These are phyloP conservation scores for Dufourea novaeangliae DNA, from an alignment of 1,140 invertebrate species.

Conservation along the genomic window DNA sequence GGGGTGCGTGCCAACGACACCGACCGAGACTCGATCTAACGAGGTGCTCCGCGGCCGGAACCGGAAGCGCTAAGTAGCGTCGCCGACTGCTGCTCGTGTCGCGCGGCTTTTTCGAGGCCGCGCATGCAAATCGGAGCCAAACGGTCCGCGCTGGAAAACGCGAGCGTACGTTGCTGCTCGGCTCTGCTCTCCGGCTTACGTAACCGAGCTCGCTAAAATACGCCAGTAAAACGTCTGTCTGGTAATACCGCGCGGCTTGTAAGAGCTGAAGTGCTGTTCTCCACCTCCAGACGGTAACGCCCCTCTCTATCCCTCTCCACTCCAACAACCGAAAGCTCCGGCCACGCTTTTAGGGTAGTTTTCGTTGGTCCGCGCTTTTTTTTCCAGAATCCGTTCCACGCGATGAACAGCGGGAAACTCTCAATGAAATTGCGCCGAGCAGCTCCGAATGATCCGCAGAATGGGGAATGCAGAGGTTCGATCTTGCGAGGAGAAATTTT, in stretches of 20 bases:
- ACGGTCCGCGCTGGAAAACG: conserved; percentile 57
- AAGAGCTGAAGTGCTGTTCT: conserved; percentile 9
- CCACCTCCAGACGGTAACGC: conserved; percentile 8
- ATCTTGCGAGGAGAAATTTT: not conserved
- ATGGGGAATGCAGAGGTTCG: not conserved
- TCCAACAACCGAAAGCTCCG: not conserved
- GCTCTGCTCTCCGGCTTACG: conserved; percentile 57
- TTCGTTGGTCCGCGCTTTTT: conserved; percentile 22
- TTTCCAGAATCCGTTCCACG: not conserved
- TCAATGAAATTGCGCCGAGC: conserved; percentile 7
- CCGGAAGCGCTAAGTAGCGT: conserved; percentile 61
- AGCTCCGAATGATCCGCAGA: not conserved
- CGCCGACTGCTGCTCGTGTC: conserved; percentile 32
- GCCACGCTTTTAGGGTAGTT: conserved; percentile 9
- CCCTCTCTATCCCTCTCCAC: not conserved
- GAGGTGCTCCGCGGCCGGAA: conserved; percentile 69
- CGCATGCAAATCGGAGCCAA: conserved; percentile 45
- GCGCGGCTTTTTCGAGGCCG: conserved; percentile 37
- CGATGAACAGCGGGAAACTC: not conserved
- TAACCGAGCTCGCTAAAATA: conserved; percentile 51
- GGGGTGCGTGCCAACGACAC: conserved; percentile 65
- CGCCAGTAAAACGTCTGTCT: conserved; percentile 35
- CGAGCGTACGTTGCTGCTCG: conserved; percentile 48
- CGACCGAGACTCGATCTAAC: conserved; percentile 65
- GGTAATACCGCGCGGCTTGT: conserved; percentile 26